Evolutionary conservation across 2,797 vertebrate species (phyloP).

Genomic region (Spondyliosoma cantharus): DNA sequence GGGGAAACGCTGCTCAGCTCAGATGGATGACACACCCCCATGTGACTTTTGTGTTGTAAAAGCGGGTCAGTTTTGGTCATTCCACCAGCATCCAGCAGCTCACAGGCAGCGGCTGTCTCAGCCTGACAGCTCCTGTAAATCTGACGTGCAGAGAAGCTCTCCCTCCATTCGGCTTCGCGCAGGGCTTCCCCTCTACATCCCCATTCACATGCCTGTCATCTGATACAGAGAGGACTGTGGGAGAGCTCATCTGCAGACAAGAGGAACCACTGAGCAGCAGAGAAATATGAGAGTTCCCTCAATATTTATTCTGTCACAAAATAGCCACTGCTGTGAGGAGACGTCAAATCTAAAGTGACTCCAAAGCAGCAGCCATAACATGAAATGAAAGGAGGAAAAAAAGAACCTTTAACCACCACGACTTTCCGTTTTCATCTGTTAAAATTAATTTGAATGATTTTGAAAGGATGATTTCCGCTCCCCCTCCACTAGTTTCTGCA

Average conservation of each 20-base stretch:
- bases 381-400: neutral
- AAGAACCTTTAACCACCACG: neutral
- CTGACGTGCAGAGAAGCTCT: conserved; percentile 51
- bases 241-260: conserved; percentile 45
- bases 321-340: neutral
- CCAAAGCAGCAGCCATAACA: neutral
- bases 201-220: conserved; percentile 46
- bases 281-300: conserved; percentile 16
- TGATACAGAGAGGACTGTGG: conserved; percentile 40
- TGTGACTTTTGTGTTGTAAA: conserved; percentile 11
- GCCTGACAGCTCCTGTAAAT: conserved; percentile 58
- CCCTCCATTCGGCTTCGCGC: conserved; percentile 32
- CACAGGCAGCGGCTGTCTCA: conserved; percentile 30
- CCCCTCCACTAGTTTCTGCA: too few relatives aligned
- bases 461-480: too few relatives aligned
- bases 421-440: neutral
- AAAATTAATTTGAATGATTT: neutral
- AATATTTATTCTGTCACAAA: neutral
- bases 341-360: neutral
- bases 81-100: conserved; percentile 25
- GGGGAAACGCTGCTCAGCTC: conserved; percentile 30
- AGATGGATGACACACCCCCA: conserved; percentile 16
- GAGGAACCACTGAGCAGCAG: conserved; percentile 39
- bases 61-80: conserved; percentile 46
- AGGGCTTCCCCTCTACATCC: conserved; percentile 58